A percentile compares a stretch with the other conserved stretches of the same genome.
phyloP scores from a whole-genome alignment of 2,888 invertebrate genomes.

The Nasonovia ribisnigri region DNA sequence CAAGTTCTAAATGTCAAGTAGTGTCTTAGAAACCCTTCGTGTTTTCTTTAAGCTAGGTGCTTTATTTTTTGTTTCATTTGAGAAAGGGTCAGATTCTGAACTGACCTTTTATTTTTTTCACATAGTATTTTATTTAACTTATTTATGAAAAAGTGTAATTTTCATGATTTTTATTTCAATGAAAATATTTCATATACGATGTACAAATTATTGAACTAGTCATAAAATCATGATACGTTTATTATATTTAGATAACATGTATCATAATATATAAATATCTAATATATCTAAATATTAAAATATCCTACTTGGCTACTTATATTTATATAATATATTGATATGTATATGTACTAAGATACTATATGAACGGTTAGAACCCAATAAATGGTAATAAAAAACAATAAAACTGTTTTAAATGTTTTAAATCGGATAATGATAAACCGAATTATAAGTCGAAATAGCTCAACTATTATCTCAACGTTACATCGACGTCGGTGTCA shows the following conservation, averaged over 20 bases:
- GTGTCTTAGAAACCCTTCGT: neutral
- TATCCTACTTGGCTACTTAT: too few relatives aligned
- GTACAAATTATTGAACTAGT: too few relatives aligned
- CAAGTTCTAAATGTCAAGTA: constrained; percentile 48
- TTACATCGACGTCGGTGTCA: neutral
- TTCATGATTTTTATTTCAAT: neutral
- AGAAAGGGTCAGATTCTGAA: constrained; percentile 30
- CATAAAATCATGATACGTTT: neutral
- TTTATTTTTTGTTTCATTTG: neutral
- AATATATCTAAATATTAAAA: neutral
- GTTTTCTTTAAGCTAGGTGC: neutral
- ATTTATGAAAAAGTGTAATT: neutral
- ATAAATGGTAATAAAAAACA: neutral
- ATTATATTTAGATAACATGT: neutral
- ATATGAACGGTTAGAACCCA: neutral
- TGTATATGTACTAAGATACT: neutral
- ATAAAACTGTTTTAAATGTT: neutral
- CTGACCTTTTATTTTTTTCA: constrained; percentile 45
- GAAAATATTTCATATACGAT: neutral
- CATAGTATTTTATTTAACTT: neutral
- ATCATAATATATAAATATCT: too few relatives aligned
- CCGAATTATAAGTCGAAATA: neutral
- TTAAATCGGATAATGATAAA: neutral
- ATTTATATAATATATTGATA: neutral
- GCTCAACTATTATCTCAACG: constrained; percentile 1